Percentiles rank a stretch among this genome's conserved stretches.
These are phyloP conservation scores for Sturmia bella DNA, from an alignment of 2,888 invertebrate species.

Conservation along the genomic window DNA sequence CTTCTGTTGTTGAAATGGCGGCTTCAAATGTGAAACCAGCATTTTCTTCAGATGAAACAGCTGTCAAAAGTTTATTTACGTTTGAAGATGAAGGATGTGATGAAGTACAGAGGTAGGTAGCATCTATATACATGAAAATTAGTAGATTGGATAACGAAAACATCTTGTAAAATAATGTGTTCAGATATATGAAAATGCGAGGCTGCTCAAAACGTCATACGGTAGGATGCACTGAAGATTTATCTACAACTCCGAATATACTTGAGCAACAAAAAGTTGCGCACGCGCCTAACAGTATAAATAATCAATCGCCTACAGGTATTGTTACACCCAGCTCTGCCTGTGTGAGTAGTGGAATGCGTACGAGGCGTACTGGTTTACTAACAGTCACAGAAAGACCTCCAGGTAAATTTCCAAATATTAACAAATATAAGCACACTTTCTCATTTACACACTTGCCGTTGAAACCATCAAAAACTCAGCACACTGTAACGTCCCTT, in stretches of 20 bases:
- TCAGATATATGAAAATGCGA: slow-evolving; percentile 89
- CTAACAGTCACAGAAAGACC: slow-evolving; percentile 93
- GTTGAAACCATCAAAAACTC: too few species aligned
- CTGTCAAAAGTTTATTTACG: slow-evolving; percentile 8
- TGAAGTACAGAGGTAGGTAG: slow-evolving; percentile 79
- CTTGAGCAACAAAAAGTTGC: slow-evolving; percentile 58
- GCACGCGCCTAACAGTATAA: slow-evolving; percentile 47
- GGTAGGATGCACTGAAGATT: slow-evolving; percentile 88
- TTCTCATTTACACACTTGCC: too few species aligned
- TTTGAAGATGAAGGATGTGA: slow-evolving; percentile 79
- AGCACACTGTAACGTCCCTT: too few species aligned
- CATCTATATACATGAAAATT: not conserved
- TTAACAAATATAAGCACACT: too few species aligned
- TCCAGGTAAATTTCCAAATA: slow-evolving; percentile 85
- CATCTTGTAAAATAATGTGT: not conserved
- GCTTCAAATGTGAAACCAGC: slow-evolving; percentile 62
- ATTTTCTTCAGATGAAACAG: slow-evolving; percentile 43
- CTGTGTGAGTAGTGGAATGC: slow-evolving; percentile 80
- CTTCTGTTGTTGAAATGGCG: slow-evolving; percentile 70
- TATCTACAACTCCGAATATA: slow-evolving; percentile 78
- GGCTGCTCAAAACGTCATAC: slow-evolving; percentile 91
- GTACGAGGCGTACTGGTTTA: slow-evolving; percentile 91
- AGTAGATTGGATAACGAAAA: too few species aligned
- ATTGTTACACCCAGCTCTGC: slow-evolving; percentile 72
- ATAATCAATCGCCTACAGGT: slow-evolving; percentile 42